Base-by-base conservation (phyloP, 2,113 vertebrate species). In the Myiagra hebetior region DNA sequence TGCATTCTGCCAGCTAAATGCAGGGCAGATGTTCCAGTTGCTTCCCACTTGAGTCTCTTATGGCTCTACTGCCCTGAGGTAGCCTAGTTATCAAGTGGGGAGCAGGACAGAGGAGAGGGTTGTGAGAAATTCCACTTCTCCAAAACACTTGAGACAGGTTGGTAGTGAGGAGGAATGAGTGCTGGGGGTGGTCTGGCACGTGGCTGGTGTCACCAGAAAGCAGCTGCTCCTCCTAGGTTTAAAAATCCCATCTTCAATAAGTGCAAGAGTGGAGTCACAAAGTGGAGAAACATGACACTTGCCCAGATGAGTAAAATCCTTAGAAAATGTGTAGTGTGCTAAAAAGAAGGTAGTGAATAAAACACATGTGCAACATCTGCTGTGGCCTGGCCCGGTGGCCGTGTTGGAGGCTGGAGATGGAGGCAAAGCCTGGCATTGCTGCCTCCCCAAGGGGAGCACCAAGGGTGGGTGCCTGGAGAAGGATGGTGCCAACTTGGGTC, bases 401-500 rank as follows among this genome's bases (percentile, higher is more conserved):
- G 89, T 81, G 41, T 17, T 2, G 15, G 41, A n/a, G 87, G n/a
- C 18, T 19, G 59, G 62, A 62, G 37, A 75, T 37, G 96, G 92
- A 57, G 67, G 39, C 5, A 11, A 93, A 93, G 41, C 27, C 23
- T 92, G 55, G 39, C 18, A 44, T 10, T 27, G 44, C 33, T 74
- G n/a, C 47, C 10, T 68, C 18, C 37, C 35, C 3, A 2, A 4
- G 26, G 3, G 0, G 3, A 15, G 2, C 41, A 62, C 13, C 1
- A 3, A 21, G 52, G 13, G 5, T 77, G 18, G 50, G 49, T 89
- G 47, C 46, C n/a, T 44, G 68, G n/a, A 81, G 52, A 79, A 76
- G 19, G 27, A 35, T 39, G n/a, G 24, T 37, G 9, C 23, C 69
- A 70, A 27, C 41, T 65, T 33, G 3, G 12, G 2, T 39, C 26